Evolutionary conservation across 1,140 invertebrate species (phyloP).

Genomic region (Tetranychus cinnabarinus): DNA sequence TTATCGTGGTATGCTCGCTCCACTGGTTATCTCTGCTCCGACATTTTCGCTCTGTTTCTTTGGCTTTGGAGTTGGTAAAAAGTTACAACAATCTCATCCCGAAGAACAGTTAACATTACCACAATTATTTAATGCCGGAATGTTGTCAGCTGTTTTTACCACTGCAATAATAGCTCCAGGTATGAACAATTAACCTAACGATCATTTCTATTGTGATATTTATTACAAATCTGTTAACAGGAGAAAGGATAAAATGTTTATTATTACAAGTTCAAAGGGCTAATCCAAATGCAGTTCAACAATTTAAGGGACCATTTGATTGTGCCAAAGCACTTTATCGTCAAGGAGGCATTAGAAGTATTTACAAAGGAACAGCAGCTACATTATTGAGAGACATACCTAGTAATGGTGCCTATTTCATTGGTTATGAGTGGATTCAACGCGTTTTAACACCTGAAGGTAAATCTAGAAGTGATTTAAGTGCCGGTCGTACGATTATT

Average conservation of each 20-base stretch:
- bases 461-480: conserved; percentile 27
- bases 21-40: conserved; percentile 32
- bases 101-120: conserved; percentile 37
- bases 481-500: conserved; percentile 49
- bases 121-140: conserved; percentile 73
- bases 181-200: neutral
- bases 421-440: conserved; percentile 80
- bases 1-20: conserved; percentile 37
- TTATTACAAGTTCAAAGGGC: conserved; percentile 47
- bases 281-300: conserved; percentile 17
- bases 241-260: conserved; percentile 90
- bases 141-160: conserved; percentile 59
- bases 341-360: conserved; percentile 72
- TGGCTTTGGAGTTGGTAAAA: conserved; percentile 80
- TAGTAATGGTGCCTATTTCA: conserved; percentile 86
- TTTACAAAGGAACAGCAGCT: conserved; percentile 82
- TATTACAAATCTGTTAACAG: conserved; percentile 12
- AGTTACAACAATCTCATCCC: conserved; percentile 30
- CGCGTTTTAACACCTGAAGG: conserved; percentile 35
- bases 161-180: conserved; percentile 85
- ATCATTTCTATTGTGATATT: conserved; percentile 19
- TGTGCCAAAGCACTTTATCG: conserved; percentile 68
- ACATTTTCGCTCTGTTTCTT: conserved; percentile 76
- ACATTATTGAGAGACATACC: conserved; percentile 72
- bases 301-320: conserved; percentile 81